Evolutionary conservation across 2,888 invertebrate species (phyloP), one percentile per base, ranked within the genome.

Genomic region (Eulithis prunata): DNA sequence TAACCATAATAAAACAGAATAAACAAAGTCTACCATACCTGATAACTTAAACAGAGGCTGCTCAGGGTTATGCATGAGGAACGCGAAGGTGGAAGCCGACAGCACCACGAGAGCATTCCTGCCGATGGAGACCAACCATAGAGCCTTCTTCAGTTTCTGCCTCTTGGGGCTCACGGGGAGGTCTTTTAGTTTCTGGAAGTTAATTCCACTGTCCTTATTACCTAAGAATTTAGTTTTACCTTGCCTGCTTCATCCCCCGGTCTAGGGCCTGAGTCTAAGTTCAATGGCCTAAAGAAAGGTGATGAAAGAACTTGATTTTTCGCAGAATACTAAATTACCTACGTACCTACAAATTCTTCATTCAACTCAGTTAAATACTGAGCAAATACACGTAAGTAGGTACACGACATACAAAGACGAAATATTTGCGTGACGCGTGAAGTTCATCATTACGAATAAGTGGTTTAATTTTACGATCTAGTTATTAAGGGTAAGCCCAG

Each of bases 41-140:
- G 95, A 94, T n/a, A 95, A 86, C 51, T 92, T 90, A 83, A 97
- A 96, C 2, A 96, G 95, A 13, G 94, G 92, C n/a, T 75, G 57
- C 0, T 87, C 60, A 0, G 91, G 86, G 69, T 94, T 94, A 77
- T 93, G 88, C 75, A 94, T 87, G 59, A 85, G 62, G 84, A 87
- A 96, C 0, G 96, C 95, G 71, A 95, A 80, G 2, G 94, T 70
- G 0, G 96, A 94, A 10, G 96, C 94, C 12, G 94, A 85, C 49
- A 96, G 82, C 38, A 98, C 97, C 43, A 96, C 94, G 13, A 97
- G 82, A 13, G 97, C 97, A 89, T 98, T 97, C 71, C 97, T 94
- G 2, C 96, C 94, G 73, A 97, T 96, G 11, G 96, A 96, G 28
- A 96, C 74, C 70, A 97, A 94, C 96, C 97, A 97, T 12, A 96